Evolutionary conservation across 2,797 vertebrate species (phyloP), one percentile per base, ranked within the genome.

Genomic region (Cossypha caffra): DNA sequence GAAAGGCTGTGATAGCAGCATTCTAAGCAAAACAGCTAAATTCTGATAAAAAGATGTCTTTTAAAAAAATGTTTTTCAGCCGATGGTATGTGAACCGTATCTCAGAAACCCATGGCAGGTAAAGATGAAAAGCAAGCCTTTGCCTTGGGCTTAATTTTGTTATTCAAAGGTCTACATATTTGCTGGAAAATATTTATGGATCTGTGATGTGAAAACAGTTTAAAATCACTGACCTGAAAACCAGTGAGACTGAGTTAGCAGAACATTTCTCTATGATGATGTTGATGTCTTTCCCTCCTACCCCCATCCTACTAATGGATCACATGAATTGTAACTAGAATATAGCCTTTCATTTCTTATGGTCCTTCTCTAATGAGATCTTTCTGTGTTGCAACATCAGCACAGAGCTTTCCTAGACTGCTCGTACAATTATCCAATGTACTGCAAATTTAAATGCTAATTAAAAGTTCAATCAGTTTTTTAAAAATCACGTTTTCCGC

Each of bases 151-250:
- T 93, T 93, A 64, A 75, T 95, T 90, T 68, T 91, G 50, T 35
- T 88, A 13, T 93, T 94, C 75, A 83, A 23, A 88, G 50, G 75
- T 82, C 87, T 90, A 1, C 45, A 43, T 86, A 52, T 80, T 42
- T 0, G 0, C 62, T 75, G 78, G 75, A 94, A 94, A 93, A 88
- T 93, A 75, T 78, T 86, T 90, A 90, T 62, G 31, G 35, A 57
- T 93, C 90, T 95, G 42, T 95, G 90, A 91, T 62, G 40, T 74
- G 61, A 72, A 87, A 90, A 43, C 54, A n/a, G 61, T 84, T 94
- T 72, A 93, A 94, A 90, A 72, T 68, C 85, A 75, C 35, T 88
- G 90, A 95, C 89, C 85, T 95, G 94, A 94, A 96, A 71, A 38
- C 7, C 42, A 43, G 61, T 1, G 17, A 85, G 69, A 38, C 82